These are phyloP conservation scores for Acrocephalus arundinaceus DNA, from an alignment of 2,113 vertebrate species.

Conservation along the genomic window DNA sequence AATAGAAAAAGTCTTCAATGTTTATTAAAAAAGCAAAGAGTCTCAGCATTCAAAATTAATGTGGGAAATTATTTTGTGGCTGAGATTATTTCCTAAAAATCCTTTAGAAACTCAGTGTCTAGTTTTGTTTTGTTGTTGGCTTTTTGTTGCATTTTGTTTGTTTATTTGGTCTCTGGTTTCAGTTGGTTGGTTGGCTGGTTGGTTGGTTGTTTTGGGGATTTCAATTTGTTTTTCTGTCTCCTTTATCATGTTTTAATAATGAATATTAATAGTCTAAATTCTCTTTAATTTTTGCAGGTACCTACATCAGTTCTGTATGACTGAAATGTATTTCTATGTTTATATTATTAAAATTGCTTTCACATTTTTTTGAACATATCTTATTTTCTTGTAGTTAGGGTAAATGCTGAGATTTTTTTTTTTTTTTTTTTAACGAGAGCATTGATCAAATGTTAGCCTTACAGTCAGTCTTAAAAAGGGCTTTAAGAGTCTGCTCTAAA, in stretches of 20 bases:
- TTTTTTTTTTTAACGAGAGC: not conserved
- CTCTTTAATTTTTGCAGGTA: not conserved
- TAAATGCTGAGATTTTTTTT: not conserved
- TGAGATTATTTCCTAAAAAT: not conserved
- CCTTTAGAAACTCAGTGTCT: not conserved
- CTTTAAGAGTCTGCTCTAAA: not conserved
- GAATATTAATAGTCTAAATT: not conserved
- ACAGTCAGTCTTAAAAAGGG: not conserved
- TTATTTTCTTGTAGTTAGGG: not conserved
- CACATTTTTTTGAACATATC: not conserved
- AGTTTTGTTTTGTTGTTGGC: not conserved
- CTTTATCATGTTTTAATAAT: not conserved
- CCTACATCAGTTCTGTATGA: not conserved
- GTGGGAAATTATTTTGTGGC: not conserved
- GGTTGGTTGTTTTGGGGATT: rapidly evolving
- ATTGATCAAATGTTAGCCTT: not conserved
- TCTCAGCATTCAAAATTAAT: not conserved
- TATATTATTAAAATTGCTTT: not conserved
- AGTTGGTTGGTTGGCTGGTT: rapidly evolving
- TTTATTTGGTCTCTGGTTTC: not conserved
- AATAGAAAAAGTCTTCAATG: not conserved
- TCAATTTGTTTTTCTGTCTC: not conserved
- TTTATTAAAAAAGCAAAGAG: not conserved
- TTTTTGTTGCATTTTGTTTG: not conserved
- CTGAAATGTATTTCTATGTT: not conserved